A percentile compares a stretch with the other conserved stretches of the same genome.
phyloP scores from a whole-genome alignment of 2,797 vertebrate species.

The Trichosurus vulpecula region DNA sequence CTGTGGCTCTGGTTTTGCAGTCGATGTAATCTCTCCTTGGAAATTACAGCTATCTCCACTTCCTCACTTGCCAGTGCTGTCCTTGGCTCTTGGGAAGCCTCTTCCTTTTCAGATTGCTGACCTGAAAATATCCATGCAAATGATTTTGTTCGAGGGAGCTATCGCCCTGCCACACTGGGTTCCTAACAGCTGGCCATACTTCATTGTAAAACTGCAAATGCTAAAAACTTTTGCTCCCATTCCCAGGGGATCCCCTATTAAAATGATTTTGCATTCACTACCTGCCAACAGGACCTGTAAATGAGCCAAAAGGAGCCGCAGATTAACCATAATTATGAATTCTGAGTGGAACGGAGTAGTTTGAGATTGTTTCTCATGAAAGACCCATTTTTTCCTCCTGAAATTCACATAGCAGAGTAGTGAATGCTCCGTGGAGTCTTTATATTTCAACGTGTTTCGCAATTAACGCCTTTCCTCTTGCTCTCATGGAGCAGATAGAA shows the following conservation, averaged over 20 bases:
- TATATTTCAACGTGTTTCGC: constrained; percentile 80
- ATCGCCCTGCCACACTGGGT: constrained; percentile 42
- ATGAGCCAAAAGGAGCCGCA: constrained; percentile 84
- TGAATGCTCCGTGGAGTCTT: constrained; percentile 79
- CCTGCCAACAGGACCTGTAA: constrained; percentile 85
- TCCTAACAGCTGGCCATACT: constrained; percentile 77
- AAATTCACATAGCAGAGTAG: constrained; percentile 80
- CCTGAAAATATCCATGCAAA: constrained; percentile 72
- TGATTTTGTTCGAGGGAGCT: constrained; percentile 54
- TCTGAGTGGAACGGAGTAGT: constrained; percentile 81
- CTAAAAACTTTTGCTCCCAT: constrained; percentile 84
- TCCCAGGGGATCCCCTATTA: constrained; percentile 85
- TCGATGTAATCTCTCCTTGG: background rate
- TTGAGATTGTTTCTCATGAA: constrained; percentile 82
- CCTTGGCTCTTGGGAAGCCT: constrained; percentile 55
- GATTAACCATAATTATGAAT: constrained; percentile 88
- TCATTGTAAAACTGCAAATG: constrained; percentile 82
- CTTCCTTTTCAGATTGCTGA: constrained; percentile 74
- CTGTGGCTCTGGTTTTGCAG: background rate
- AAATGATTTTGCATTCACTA: constrained; percentile 88
- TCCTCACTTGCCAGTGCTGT: constrained; percentile 45
- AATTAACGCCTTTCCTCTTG: constrained; percentile 79
- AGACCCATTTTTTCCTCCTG: constrained; percentile 73
- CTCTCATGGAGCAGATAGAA: constrained; percentile 78
- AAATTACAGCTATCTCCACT: constrained; percentile 41